phyloP scores from a whole-genome alignment of 2,888 invertebrate species.

The Eueremaeus valkanovi region DNA sequence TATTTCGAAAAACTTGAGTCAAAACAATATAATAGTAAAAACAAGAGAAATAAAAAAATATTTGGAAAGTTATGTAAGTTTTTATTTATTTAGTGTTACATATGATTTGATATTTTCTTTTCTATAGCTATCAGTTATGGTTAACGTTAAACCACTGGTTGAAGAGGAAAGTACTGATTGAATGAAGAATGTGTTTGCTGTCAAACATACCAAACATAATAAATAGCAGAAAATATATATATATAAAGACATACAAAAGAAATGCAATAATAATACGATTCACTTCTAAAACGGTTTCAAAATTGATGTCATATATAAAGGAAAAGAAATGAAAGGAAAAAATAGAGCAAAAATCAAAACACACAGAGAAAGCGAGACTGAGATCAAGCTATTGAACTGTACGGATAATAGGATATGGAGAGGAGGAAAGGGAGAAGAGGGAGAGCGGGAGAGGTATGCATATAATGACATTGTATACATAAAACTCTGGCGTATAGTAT shows the following conservation, averaged over 20 bases:
- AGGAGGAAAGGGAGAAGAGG: neutral
- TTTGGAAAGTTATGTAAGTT: no score
- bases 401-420: no score
- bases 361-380: no score
- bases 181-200: neutral
- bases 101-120: no score
- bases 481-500: neutral
- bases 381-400: no score
- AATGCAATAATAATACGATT: neutral
- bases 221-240: neutral
- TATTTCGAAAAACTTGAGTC: no score
- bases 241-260: neutral
- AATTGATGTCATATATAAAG: conserved; percentile 50
- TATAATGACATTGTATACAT: neutral
- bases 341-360: conserved; percentile 47
- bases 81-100: no score
- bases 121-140: no score
- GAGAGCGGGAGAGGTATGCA: neutral
- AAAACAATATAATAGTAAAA: no score
- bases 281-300: neutral
- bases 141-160: no score
- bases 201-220: neutral
- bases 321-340: conserved; percentile 37
- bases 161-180: neutral
- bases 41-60: no score